Evolutionary conservation across 2,113 vertebrate species (phyloP), one percentile per base, ranked within the genome.

Genomic region (Hippocampus zosterae): DNA sequence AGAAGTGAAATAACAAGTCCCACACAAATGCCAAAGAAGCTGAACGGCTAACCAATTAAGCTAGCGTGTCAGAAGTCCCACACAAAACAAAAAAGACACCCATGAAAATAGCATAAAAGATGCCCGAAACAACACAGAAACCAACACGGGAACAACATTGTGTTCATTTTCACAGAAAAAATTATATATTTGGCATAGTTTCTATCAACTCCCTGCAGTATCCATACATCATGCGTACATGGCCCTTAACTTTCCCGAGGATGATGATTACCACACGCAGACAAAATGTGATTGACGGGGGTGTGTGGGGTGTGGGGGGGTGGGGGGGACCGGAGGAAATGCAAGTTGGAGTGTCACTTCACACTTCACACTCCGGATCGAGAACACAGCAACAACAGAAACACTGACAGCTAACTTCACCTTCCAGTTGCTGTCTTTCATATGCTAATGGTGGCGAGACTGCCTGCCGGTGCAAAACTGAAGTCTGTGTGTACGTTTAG

Each of bases 401-500:
- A 75, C 64, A 65, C 72, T 67, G 78, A 80, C 81, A 84, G 81
- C 65, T 76, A 84, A 37, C 33, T 37, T 37, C 78, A 82, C 76
- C 70, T 80, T 85, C 84, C 84, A 87, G 83, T 84, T 87, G 86
- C 81, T 81, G 70, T 56, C 85, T 89, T 91, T 90, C 87, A 91
- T 90, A 89, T 91, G 88, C 85, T 84, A 89, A 91, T 90, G 72
- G 61, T 72, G 73, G n/a, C 85, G 81, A 84, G 85, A 87, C 73
- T 68, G 77, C 53, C 77, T 88, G 81, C 81, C 86, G 87, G 68
- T 68, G 70, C 72, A 64, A 72, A 75, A 64, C 75, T 55, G 74
- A 76, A 59, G 64, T 46, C 63, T 53, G 67, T 65, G 15, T 75
- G 3, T 23, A 25, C 0, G 8, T 55, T 5, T 13, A 15, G 46